Evolutionary conservation across 2,888 invertebrate species (phyloP).

Genomic region (Nomada flava): DNA sequence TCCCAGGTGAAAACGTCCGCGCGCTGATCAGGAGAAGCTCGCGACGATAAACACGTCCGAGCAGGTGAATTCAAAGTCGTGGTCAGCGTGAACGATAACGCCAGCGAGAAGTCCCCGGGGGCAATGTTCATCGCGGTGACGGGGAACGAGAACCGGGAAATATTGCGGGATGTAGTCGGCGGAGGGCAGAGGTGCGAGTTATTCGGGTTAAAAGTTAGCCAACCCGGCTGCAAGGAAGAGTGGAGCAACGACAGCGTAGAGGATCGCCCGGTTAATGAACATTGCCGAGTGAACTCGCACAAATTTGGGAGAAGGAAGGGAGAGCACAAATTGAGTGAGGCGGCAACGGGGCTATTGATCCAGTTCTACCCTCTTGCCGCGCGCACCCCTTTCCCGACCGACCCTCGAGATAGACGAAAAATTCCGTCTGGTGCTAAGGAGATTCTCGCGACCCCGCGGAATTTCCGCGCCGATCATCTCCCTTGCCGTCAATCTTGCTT

Average conservation of each 20-base stretch:
- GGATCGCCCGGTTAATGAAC: constrained; percentile 67
- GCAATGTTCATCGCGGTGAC: neutral
- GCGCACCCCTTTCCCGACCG: constrained; percentile 6
- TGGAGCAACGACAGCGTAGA: constrained; percentile 39
- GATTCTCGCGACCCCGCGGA: constrained; percentile 5
- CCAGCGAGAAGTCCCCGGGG: neutral
- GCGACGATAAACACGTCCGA: too few relatives aligned
- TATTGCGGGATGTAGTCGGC: neutral
- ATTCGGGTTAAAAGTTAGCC: constrained; percentile 38
- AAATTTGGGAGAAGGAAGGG: constrained; percentile 66
- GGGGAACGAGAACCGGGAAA: neutral
- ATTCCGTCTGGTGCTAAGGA: constrained; percentile 55
- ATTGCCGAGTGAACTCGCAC: constrained; percentile 70
- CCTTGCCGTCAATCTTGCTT: constrained; percentile 2
- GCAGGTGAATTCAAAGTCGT: neutral
- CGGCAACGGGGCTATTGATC: constrained; percentile 74
- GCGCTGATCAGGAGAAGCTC: neutral
- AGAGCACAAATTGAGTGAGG: constrained; percentile 72
- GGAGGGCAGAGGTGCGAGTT: constrained; percentile 6
- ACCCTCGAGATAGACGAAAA: constrained; percentile 62
- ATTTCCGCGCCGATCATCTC: constrained; percentile 34
- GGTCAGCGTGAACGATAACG: constrained; percentile 12
- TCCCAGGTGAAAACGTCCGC: neutral
- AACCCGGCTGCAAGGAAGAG: constrained; percentile 24
- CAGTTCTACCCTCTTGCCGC: constrained; percentile 44